Evolutionary conservation across 2,888 invertebrate genomes (phyloP), one percentile per base, ranked within the genome.

Genomic region (Drosophila cognata): DNA sequence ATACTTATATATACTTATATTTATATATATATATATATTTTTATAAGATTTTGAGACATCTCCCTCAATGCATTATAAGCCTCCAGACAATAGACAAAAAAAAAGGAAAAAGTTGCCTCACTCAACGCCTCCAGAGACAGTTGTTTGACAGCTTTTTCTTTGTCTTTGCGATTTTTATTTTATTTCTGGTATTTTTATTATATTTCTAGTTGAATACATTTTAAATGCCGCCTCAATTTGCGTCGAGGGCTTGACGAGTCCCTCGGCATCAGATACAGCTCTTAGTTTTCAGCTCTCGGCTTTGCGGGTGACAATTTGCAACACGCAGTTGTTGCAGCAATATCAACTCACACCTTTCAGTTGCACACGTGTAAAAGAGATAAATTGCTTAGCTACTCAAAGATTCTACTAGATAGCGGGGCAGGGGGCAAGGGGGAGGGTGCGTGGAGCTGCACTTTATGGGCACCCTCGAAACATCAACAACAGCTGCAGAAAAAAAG

Each of bases 351-450:
- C 46, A 70, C 68, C 68, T 43, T 70, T 31, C 28, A 11, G 56
- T 56, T 56, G 28, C 58, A 52, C 78, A 78, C 73, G 70, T 78
- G 74, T 70, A 59, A 74, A 56, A 57, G 69, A 79, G 77, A 85
- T 89, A 85, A 89, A 85, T 85, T 72, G 89, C 82, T 71, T 36
- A 71, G 82, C 77, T 77, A 75, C 82, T 83, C 81, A 76, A 67
- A 60, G 56, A 29, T 38, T 43, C 28, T 13, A 29, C 38, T 28
- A 56, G 38, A n/a, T n/a, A 29, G n/a, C 2, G 21, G 36, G 33
- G 46, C n/a, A 2, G 36, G 31, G 36, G 41, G 3, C 11, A 33
- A 25, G 13, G 3, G 11, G 8, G 21, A 21, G 53, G 21, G 18
- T 5, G 35, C 6, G 18, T 7, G 2, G 0, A 11, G 11, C 29